Base-by-base conservation (phyloP, 2,888 invertebrate genomes). In the Drosophila quinaria region DNA sequence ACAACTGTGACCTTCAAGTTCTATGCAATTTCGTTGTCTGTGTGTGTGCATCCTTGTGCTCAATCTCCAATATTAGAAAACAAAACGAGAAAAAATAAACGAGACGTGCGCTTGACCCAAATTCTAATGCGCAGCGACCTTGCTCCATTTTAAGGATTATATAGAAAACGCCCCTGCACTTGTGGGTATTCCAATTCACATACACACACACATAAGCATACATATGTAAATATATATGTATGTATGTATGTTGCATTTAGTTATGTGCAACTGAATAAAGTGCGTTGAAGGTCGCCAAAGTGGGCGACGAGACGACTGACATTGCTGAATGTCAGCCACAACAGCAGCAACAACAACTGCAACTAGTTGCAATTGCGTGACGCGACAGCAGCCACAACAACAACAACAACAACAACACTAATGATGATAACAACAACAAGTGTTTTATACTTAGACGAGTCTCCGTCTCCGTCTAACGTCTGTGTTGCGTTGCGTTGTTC, bases 1-100 rank as follows among this genome's bases (percentile, higher is more conserved):
- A 52, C 17, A 47, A 61, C 17, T 19, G 31, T 78, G 73, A 80
- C 82, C 86, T 78, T 74, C 80, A 86, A 80, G 74, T 70, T 80
- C 68, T 74, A 79, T 85, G 78, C 74, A 84, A 83, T 87, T 80
- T 76, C 73, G 61, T 61, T 29, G 41, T 39, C 29, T 54, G 17
- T 70, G 56, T 73, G 59, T 73, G 71, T 59, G 78, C 80, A 90
- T 91, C 91, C 91, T 91, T 91, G 91, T 90, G 76, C 91, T 73
- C 90, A 90, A 91, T 91, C 87, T 91, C 87, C 83, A 89, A 82
- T 91, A 91, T 88, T 90, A 90, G 87, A 90, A 91, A 86, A 74
- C 80, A 74, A 59, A 62, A 75, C 31, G 54, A 67, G 33, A 47
- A 39, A 31, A 54, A 55, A 29, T 29, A 8, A 63, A 46, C 31